Evolutionary conservation across 2,797 vertebrate genomes (phyloP), one percentile per base, ranked within the genome.

Genomic region (Streptopelia turtur): DNA sequence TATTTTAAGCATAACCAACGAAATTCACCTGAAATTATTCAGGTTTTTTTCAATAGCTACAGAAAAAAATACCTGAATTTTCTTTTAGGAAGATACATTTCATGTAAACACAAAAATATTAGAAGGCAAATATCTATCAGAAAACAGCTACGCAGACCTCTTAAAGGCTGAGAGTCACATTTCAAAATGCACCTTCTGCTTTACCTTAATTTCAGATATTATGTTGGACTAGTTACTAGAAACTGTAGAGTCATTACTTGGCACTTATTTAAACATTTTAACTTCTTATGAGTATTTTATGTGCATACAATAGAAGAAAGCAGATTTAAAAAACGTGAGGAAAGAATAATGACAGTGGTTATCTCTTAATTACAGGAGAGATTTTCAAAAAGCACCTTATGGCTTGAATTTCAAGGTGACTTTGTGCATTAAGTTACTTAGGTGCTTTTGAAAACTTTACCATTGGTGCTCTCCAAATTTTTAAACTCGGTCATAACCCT

Each of bases 351-450:
- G 71, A 79, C 17, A 86, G 70, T 45, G n/a, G 33, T 93, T 95
- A 84, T 90, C 45, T 5, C 89, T 75, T 95, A 87, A 92, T 94
- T 87, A 76, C 16, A 66, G 74, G 37, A 86, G 83, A 84, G 70
- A 57, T 72, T 91, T 93, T 75, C 52, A 90, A 90, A 90, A 95
- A 89, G 71, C 57, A 85, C 64, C 31, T 65, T 18, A 18, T 41
- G 45, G 66, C 59, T 93, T 89, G 75, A 90, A 87, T 93, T 93
- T 92, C 93, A 90, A 90, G 93, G 77, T 83, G 78, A 93, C 50
- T 94, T 90, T 7, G 30, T 47, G 64, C 90, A 68, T 79, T 84
- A 84, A 33, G 64, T 88, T 86, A 84, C 70, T 33, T 28, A 31
- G 49, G 45, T 68, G 68, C 53, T 89, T 94, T 93, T 47, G 70